Base-by-base conservation (phyloP, 2,797 vertebrate species). In the Sebastes oblongus region DNA sequence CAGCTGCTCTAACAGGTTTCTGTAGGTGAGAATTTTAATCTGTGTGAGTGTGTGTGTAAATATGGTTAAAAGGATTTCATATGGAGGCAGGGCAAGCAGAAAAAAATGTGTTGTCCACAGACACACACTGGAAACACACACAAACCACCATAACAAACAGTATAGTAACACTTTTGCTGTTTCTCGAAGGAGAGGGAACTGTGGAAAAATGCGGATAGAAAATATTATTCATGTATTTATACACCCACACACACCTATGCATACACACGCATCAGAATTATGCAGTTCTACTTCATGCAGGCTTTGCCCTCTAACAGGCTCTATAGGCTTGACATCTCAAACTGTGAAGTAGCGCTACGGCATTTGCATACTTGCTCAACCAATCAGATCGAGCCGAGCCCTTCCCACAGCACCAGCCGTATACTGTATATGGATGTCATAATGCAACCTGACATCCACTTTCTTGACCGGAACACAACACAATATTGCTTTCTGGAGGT, bases 11-110 rank as follows among this genome's bases (percentile, higher is more conserved):
- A 76, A 86, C 84, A 60, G 76, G 58, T 77, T 85, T 36, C 71
- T 81, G 56, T 62, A 83, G 72, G 77, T 84, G 75, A 67, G 68
- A 27, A 81, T 36, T 36, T 83, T 68, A 61, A 85, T 89, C 80
- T 74, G 72, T 58, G 62, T 70, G 71, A 59, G 73, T 50, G 39
- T 79, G 66, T 32, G 16, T 60, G 77, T 72, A 75, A 83, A 86
- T 77, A 67, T 24, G 65, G 39, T 70, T 75, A 80, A 86, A 83
- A 79, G 65, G 74, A 90, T 88, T 88, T 78, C 70, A 72, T 69
- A 65, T 50, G 66, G 54, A 75, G 72, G 77, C 77, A 65, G n/a
- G 36, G 72, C 42, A 65, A 68, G 50, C 14, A 50, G 72, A 24
- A 55, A 27, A 54, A 62, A 72, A 68, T 16, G 29, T 77, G 56